These are phyloP conservation scores for Lypha dubia DNA, from an alignment of 2,888 invertebrate genomes.

Conservation along the genomic window DNA sequence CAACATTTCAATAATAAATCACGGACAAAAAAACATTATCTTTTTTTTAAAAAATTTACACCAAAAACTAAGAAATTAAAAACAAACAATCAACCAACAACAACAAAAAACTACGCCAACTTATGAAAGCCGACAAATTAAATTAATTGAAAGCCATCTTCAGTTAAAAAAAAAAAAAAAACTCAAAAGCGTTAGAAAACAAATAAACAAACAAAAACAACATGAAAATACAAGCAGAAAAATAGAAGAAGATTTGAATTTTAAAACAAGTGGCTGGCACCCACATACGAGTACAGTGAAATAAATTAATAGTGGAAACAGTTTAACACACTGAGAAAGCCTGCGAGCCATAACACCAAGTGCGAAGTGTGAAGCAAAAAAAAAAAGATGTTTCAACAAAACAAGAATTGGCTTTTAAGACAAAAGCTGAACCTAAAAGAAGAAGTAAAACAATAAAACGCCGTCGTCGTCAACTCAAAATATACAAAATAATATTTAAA, in stretches of 20 bases:
- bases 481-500: not conserved
- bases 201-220: not conserved
- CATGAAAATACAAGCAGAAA: slow-evolving; percentile 4
- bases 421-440: not conserved
- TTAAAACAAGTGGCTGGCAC: slow-evolving; percentile 5
- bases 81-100: not conserved
- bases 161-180: no score
- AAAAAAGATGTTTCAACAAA: not conserved
- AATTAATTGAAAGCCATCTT: slow-evolving; percentile 44
- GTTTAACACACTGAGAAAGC: slow-evolving; percentile 16
- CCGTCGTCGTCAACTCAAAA: not conserved
- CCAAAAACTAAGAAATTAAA: not conserved
- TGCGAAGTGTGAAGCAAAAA: not conserved
- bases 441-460: slow-evolving; percentile 22
- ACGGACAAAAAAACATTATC: slow-evolving; percentile 10
- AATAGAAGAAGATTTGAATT: no score
- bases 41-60: slow-evolving; percentile 33
- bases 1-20: slow-evolving; percentile 1
- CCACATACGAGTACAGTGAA: slow-evolving; percentile 34
- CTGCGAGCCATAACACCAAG: slow-evolving; percentile 2
- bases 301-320: not conserved
- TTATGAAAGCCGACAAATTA: not conserved
- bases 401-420: slow-evolving; percentile 2
- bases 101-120: not conserved
- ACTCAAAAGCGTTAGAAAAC: not conserved